Conservation (phyloP, 1,140 invertebrate genomes). For the Acyrthosiphon pisum region DNA sequence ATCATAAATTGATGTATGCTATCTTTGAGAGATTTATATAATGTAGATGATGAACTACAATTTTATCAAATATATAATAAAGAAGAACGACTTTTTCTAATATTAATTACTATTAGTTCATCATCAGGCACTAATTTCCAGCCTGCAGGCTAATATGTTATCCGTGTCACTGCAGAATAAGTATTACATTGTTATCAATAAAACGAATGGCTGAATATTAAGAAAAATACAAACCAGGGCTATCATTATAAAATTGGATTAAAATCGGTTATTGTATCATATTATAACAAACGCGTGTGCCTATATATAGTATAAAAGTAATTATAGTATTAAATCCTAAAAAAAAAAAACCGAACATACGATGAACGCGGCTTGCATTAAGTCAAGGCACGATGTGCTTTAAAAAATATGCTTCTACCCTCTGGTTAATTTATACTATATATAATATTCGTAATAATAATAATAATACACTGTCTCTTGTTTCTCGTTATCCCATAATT, state of each 20-base stretch:
- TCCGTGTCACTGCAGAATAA: neutral
- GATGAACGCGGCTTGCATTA: neutral
- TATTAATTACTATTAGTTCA: neutral
- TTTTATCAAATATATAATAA: no score
- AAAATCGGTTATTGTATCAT: neutral
- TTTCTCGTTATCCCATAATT: neutral
- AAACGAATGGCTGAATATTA: neutral
- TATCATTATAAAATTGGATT: neutral
- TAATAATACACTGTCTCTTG: neutral
- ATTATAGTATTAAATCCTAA: neutral
- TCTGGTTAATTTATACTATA: neutral
- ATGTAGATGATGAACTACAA: no score
- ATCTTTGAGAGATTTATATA: no score
- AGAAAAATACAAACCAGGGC: neutral
- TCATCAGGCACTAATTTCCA: neutral
- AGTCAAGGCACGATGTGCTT: neutral
- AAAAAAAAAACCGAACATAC: neutral
- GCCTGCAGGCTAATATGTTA: neutral
- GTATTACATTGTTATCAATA: neutral
- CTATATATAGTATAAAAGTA: neutral
- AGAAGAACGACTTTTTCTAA: neutral
- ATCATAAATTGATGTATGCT: no score
- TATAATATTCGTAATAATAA: constrained; percentile 11
- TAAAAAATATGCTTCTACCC: neutral
- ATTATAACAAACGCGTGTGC: neutral